phyloP scores from a whole-genome alignment of 2,113 vertebrate species.

The Hyla sarda region DNA sequence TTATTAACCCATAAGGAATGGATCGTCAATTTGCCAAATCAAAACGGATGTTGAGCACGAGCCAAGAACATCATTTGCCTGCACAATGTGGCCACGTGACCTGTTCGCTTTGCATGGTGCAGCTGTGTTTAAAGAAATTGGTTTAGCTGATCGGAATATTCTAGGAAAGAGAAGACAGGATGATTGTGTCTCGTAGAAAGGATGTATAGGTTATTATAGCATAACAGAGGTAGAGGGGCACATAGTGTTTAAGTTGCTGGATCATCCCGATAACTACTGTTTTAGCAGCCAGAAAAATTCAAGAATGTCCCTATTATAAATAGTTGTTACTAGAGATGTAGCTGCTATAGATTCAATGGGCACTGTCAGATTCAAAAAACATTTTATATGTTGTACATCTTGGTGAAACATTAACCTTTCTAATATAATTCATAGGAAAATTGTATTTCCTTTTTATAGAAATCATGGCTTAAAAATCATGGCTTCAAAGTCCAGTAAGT shows the following conservation, averaged over 20 bases:
- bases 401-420: too few species aligned
- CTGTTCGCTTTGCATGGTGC: constrained; percentile 26
- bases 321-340: not conserved
- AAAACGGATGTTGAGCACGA: constrained; percentile 31
- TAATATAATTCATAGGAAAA: too few species aligned
- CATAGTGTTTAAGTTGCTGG: not conserved
- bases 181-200: too few species aligned
- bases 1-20: constrained; percentile 54
- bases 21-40: constrained; percentile 39
- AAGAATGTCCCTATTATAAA: not conserved
- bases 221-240: not conserved
- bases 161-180: not conserved
- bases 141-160: constrained; percentile 30
- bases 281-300: too few species aligned
- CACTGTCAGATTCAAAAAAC: too few species aligned
- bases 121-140: constrained; percentile 25
- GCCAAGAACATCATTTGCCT: constrained; percentile 38
- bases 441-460: too few species aligned
- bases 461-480: too few species aligned
- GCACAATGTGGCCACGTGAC: not conserved
- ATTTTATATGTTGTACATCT: too few species aligned
- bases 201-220: not conserved
- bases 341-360: too few species aligned
- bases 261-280: not conserved
- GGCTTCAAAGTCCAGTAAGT: too few species aligned